Evolutionary conservation across 92 coral and sea anemone species (phyloP), one percentile per base, ranked within the genome.

Genomic region (Siderastrea siderea): DNA sequence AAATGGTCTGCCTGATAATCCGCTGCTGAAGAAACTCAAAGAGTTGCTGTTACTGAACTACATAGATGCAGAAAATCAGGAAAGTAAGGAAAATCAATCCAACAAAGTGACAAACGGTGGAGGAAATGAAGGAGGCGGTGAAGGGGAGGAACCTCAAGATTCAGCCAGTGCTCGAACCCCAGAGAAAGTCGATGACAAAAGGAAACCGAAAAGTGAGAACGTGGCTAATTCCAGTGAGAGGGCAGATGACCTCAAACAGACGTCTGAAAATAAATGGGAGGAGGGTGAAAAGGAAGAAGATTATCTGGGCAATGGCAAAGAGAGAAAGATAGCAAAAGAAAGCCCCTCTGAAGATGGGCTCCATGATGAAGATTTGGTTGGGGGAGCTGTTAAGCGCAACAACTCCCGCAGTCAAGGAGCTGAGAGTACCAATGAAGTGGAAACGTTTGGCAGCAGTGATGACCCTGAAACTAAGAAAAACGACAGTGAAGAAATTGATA

Each of bases 1-100:
- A 53, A 9, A 89, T 15, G 96, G 94, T 10, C 93, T 92, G 71
- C 98, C 96, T 2, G 48, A n/a, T 77, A 97, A 97, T 49, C 94
- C 99, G 12, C 83, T 83, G 48, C 85, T 97, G 13, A 78, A 46
- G 78, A 92, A 82, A 78, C 89, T 97, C 47, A 85, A 94, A 81
- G 95, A 90, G 8, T 74, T 91, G 43, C 68, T 97, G 67, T 68
- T 90, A 5, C 83, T 92, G 5, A 82, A 91, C 84, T 90, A 92
- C 81, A 47, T 69, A 5, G 92, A 84, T 7, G 62, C 60, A 13
- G 55, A 66, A 16, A 69, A 16, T 13, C 75, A 61, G 53, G 43
- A 17, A 68, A 11, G 60, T 7, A 47, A 17, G 26, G 6, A 82
- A 13, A 71, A 15, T 50, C 1, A 76, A 62, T 65, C 77, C 52